phyloP scores from a whole-genome alignment of 53 echinoderm and acorn worm species.

The Hippasteria phrygiana region DNA sequence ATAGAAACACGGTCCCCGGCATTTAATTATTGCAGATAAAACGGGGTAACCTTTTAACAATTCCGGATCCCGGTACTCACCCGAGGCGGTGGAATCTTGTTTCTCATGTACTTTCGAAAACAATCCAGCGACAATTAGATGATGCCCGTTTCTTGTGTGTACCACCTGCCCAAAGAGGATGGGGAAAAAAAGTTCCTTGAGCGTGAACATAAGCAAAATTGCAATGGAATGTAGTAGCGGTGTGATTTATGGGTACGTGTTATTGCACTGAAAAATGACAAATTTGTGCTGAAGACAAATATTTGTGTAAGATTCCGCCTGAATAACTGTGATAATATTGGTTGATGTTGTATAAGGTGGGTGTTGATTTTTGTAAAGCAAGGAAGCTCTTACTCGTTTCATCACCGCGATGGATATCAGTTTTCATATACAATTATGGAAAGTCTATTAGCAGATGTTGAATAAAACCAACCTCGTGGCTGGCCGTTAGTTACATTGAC shows the following conservation, averaged over 20 bases:
- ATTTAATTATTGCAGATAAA: conserved; percentile 57
- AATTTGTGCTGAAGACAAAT: not conserved
- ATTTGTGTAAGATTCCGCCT: not conserved
- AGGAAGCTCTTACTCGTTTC: not conserved
- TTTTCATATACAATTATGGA: not conserved
- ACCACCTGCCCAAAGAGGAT: not conserved
- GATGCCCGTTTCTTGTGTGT: not conserved
- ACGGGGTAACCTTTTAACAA: conserved; percentile 56
- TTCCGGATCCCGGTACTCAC: conserved; percentile 26
- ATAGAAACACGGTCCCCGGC: conserved; percentile 14
- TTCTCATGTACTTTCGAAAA: conserved; percentile 20
- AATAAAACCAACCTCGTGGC: not conserved
- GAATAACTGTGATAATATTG: not conserved
- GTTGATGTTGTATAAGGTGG: not conserved
- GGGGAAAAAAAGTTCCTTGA: not conserved
- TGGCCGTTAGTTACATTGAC: not conserved
- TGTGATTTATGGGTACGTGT: not conserved
- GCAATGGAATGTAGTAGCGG: not conserved
- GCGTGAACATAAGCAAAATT: not conserved
- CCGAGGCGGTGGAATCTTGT: conserved; percentile 22
- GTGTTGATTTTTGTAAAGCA: conserved; percentile 7
- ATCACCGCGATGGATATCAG: not conserved
- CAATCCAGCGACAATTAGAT: not conserved
- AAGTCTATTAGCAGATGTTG: not conserved
- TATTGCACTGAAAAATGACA: not conserved